Conservation (phyloP, 2,797 vertebrate species). For the Crypturellus tataupa region DNA sequence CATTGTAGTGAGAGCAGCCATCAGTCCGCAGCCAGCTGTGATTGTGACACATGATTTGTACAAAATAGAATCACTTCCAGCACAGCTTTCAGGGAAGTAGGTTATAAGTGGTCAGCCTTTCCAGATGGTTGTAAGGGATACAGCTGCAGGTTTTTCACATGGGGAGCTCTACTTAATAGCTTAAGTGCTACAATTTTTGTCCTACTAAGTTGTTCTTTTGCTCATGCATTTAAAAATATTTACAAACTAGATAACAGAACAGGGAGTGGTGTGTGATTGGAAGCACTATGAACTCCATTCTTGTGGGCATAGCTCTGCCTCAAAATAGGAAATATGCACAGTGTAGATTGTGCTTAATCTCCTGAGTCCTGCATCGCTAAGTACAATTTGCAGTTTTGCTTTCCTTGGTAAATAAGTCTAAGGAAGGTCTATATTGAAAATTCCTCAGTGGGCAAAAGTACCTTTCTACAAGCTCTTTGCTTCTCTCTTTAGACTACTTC, state of each 20-base stretch:
- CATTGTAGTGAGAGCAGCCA: background rate
- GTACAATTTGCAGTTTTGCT: background rate
- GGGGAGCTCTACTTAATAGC: background rate
- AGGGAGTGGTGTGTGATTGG: background rate
- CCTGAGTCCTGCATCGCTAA: accelerated
- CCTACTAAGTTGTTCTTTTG: background rate
- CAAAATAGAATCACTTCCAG: background rate
- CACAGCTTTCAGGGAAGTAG: background rate
- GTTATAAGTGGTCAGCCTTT: background rate
- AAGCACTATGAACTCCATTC: background rate
- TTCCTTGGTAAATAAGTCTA: background rate
- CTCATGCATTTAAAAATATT: background rate
- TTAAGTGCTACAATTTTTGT: background rate
- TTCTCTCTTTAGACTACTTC: background rate
- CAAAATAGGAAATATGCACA: background rate
- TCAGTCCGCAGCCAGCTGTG: background rate
- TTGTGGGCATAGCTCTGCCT: background rate
- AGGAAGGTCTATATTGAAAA: background rate
- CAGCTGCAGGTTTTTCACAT: background rate
- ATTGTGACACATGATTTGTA: background rate
- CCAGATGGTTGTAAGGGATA: background rate
- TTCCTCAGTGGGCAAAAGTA: background rate
- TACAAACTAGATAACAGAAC: background rate
- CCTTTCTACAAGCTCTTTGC: background rate
- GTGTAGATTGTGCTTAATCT: accelerated